A percentile compares a stretch with the other conserved stretches of the same genome.
Evolutionary conservation across 2,797 vertebrate species (phyloP).

Genomic region (Coccyzus lansbergi): DNA sequence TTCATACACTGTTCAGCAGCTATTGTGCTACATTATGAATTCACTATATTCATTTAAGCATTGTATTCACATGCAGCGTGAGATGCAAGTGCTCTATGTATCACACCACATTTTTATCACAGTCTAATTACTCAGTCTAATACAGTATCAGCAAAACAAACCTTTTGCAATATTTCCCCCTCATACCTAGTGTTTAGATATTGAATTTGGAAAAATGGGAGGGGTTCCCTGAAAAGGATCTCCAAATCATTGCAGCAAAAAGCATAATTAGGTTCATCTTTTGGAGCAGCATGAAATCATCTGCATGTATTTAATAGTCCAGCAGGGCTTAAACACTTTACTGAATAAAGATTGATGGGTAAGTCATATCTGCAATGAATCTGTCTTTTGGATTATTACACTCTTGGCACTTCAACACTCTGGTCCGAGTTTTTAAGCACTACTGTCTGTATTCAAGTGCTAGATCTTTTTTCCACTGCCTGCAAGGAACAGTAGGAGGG

Average conservation of each 20-base stretch:
- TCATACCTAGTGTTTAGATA: not conserved
- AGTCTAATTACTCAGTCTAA: not conserved
- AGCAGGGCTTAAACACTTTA: not conserved
- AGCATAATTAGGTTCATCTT: conserved; percentile 37
- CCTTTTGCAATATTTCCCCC: not conserved
- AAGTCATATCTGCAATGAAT: not conserved
- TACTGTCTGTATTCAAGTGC: not conserved
- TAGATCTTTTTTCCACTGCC: not conserved
- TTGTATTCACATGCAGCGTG: not conserved
- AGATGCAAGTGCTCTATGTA: not conserved
- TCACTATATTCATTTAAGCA: conserved; percentile 18
- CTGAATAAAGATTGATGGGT: not conserved
- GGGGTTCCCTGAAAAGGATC: not conserved
- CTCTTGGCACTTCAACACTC: not conserved
- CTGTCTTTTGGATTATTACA: not conserved
- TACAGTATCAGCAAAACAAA: not conserved
- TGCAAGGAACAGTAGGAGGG: not conserved
- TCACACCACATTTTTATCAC: not conserved
- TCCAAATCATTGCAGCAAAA: conserved; percentile 19
- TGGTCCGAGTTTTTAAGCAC: not conserved
- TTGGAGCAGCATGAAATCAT: conserved; percentile 22
- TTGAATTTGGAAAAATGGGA: not conserved
- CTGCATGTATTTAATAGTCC: conserved; percentile 33
- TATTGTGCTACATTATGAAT: not conserved
- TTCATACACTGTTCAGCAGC: not conserved